Evolutionary conservation across 2,888 invertebrate genomes (phyloP), one percentile per base, ranked within the genome.

Genomic region (Drosophila siamana): DNA sequence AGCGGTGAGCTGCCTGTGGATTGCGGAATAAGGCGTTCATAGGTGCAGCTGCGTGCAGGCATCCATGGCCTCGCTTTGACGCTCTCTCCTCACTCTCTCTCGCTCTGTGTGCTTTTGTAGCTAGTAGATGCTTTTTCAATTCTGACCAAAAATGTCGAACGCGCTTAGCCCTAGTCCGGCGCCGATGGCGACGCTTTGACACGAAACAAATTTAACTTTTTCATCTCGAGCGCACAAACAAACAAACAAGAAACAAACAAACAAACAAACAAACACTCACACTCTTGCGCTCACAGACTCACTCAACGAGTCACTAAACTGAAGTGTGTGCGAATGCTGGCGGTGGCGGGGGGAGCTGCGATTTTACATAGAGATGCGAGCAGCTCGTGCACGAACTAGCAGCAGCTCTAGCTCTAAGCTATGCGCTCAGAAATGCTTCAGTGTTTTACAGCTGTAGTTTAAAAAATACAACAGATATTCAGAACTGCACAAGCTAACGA

Each of bases 181-280:
- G 71, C 86, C 79, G 54, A 59, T 68, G 80, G 78, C 86, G 69
- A 73, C 73, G 88, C 88, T 87, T 87, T 86, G 86, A 87, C 88
- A 87, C 83, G 86, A 86, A 86, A 86, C 88, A 87, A 86, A 87
- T 86, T 86, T 86, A 87, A 83, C 86, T 87, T 86, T 83, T 86
- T 80, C 88, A 85, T 89, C 86, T 82, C 77, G 63, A 85, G 70
- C 65, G 82, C 78, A 69, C 81, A 73, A 63, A 60, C 71, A 69
- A 62, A 46, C 16, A 63, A 57, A 60, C 60, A 70, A 30, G 19
- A 52, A 26, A 62, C 41, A 61, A 5, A 41, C 55, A 46, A 26
- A 62, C 41, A 61, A 5, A 41, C 55, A 46, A 9, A 46, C 54
- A 24, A 16, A 41, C 61, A 51, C 40, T 33, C 44, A 59, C 44